Evolutionary conservation across 2,888 invertebrate genomes (phyloP).

Genomic region (Eilema caniola): DNA sequence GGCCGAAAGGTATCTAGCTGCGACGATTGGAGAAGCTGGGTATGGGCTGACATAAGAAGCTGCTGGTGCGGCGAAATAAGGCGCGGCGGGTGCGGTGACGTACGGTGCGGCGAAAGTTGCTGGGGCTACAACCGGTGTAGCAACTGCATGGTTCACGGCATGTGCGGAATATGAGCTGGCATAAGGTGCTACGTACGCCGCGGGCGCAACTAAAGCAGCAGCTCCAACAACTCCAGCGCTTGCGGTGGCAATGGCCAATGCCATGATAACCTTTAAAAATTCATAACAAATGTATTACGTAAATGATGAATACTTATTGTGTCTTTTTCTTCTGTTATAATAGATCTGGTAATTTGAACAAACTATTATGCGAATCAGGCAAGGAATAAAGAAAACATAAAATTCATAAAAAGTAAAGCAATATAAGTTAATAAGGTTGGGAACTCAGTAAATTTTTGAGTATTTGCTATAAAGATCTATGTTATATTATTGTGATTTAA

Average conservation of each 20-base stretch:
- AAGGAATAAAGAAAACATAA: neutral
- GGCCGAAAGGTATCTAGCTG: conserved; percentile 69
- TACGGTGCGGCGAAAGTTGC: conserved; percentile 55
- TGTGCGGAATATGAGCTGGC: conserved; percentile 92
- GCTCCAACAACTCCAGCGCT: conserved; percentile 74
- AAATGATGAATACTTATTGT: no score
- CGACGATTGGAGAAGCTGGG: conserved; percentile 55
- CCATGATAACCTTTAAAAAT: conserved; percentile 72
- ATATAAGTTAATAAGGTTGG: no score
- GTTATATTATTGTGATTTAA: neutral
- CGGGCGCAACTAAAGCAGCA: conserved; percentile 88
- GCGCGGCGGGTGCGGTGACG: conserved; percentile 50
- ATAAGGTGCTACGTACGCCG: conserved; percentile 90
- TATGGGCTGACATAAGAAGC: conserved; percentile 44
- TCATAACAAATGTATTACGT: neutral
- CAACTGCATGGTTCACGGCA: conserved; percentile 91
- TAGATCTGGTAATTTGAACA: no score
- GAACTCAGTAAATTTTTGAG: neutral
- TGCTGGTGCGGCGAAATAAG: conserved; percentile 50
- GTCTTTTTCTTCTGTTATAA: neutral
- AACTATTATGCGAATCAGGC: neutral
- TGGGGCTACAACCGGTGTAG: conserved; percentile 84
- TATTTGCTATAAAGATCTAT: no score
- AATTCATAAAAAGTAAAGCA: neutral
- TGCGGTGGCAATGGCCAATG: conserved; percentile 70